Base-by-base conservation (phyloP, 2,888 invertebrate genomes). In the Drymonia ruficornis region DNA sequence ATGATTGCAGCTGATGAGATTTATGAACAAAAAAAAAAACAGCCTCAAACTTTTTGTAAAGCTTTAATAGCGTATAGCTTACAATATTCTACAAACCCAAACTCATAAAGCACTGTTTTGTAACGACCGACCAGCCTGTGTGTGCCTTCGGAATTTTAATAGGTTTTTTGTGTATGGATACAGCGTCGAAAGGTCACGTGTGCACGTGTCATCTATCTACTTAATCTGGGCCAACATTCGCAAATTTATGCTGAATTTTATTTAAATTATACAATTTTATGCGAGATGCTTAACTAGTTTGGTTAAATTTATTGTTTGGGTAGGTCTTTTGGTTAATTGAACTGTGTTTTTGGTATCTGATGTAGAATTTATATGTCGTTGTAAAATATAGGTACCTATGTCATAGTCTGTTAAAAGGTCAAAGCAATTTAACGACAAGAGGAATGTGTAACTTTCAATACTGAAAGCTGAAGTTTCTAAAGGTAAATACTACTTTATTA, bases 131-230 rank as follows among this genome's bases (percentile, higher is more conserved):
- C 36, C 15, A n/a, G 13, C 49, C 15, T 52, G 45, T 54, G 57
- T 63, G 57, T 64, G 58, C 58, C 50, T 49, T 52, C 13, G 60
- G 66, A 66, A 71, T 70, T 55, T 66, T 57, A 71, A 70, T 63
- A 61, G 31, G 50, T 40, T 40, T 53, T 64, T 68, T 70, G 13
- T 38, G 18, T 40, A 57, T 56, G 31, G 53, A 57, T 53, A 55
- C 50, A 53, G 52, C 51, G 42, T 40, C 46, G 44, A 63, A 70
- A 68, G 70, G 68, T 70, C 67, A 66, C 29, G 52, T n/a, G 5
- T 38, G 31, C 52, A 57, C 52, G 52, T 67, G 70, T 68, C 70
- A 70, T 68, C 61, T 70, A 56, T 66, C 67, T 58, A 53, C 51
- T 61, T 63, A 63, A 66, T 70, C 63, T 70, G 49, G 59, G 61